Conservation (phyloP, 2,797 vertebrate genomes). For the Galaxias olidus region DNA sequence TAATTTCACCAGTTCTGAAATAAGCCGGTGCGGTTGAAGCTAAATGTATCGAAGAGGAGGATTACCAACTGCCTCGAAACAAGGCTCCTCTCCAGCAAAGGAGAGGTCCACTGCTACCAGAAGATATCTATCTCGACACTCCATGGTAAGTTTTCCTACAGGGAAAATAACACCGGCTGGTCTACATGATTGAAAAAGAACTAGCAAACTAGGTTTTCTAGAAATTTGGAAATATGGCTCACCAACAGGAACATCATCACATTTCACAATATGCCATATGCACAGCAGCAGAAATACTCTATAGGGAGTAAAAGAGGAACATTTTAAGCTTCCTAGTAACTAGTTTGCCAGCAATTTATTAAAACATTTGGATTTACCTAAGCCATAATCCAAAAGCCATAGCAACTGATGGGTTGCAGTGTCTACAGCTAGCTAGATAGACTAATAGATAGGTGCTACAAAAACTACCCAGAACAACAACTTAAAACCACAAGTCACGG, state of each 20-base stretch:
- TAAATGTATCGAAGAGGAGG: neutral
- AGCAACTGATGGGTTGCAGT: conserved; percentile 33
- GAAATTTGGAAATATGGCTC: conserved; percentile 6
- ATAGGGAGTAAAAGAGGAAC: conserved; percentile 1
- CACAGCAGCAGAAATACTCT: conserved; percentile 43
- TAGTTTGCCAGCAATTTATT: neutral
- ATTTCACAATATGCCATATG: conserved; percentile 13
- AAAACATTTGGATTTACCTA: conserved; percentile 32
- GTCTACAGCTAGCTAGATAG: conserved; percentile 50
- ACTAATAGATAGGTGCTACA: conserved; percentile 25
- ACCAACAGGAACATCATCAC: conserved; percentile 31
- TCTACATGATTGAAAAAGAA: neutral
- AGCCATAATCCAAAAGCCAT: conserved; percentile 46
- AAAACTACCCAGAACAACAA: no score
- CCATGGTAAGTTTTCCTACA: conserved; percentile 41
- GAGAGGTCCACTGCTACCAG: conserved; percentile 51
- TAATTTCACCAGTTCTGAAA: neutral
- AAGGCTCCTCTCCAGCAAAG: conserved; percentile 36
- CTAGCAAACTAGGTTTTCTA: neutral
- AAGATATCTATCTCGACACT: conserved; percentile 64
- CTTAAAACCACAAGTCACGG: conserved; percentile 7
- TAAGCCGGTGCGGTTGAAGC: neutral
- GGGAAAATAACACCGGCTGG: neutral
- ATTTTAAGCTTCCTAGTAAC: neutral
- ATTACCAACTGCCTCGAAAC: conserved; percentile 69